A percentile compares a stretch with the other conserved stretches of the same genome.
These are phyloP conservation scores for Lacerta bilineata DNA, from an alignment of 2,797 vertebrate species.

Conservation along the genomic window DNA sequence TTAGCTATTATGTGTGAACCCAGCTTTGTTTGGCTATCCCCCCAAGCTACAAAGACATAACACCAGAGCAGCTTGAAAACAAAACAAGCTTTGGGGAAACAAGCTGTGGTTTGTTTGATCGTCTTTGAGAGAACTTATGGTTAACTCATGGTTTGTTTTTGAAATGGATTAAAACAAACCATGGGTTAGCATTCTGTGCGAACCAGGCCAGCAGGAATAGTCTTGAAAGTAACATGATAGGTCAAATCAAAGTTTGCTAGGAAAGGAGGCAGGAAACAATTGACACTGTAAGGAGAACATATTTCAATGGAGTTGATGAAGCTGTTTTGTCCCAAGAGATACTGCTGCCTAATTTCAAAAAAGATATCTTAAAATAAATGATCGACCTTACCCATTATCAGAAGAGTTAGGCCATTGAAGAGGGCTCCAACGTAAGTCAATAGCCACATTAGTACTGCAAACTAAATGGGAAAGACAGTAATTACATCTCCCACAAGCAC, in stretches of 20 bases:
- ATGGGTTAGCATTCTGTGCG: too few relatives aligned
- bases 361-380: constrained; percentile 64
- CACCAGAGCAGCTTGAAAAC: too few relatives aligned
- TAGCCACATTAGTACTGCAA: constrained; percentile 99
- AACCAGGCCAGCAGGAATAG: background rate
- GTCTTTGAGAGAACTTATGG: too few relatives aligned
- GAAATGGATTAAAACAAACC: too few relatives aligned
- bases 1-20: too few relatives aligned
- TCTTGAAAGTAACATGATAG: background rate
- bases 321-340: constrained; percentile 52
- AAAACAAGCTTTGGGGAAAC: too few relatives aligned
- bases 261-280: background rate
- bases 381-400: constrained; percentile 92
- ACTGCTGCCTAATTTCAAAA: background rate
- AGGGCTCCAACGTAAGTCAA: constrained; percentile 98
- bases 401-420: constrained; percentile 98
- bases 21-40: too few relatives aligned
- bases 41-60: too few relatives aligned
- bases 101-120: too few relatives aligned
- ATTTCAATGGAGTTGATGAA: background rate
- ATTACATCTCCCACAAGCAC: constrained; percentile 49
- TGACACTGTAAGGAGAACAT: background rate
- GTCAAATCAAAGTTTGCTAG: background rate
- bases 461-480: constrained; percentile 81
- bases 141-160: too few relatives aligned